phyloP scores from a whole-genome alignment of 2,113 vertebrate genomes.

The human (Homo sapiens) region GRCh38 chr13:92224001-92224500 shows the following conservation, averaged over 20 bases:
- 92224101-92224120: not conserved
- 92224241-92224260: not conserved
- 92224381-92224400: not conserved
- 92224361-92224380: not conserved
- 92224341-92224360: not conserved
- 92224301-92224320: not conserved
- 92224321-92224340: not conserved
- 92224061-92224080: slow-evolving; percentile 32
- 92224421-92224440: not conserved
- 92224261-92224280: not conserved
- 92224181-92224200: not conserved
- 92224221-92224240: not conserved
- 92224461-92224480: not conserved
- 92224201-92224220: not conserved
- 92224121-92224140: slow-evolving; percentile 25
- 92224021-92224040: not conserved
- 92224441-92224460: not conserved
- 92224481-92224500: not conserved
- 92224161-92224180: not conserved
- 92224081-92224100: not conserved
- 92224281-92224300: not conserved
- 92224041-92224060: not conserved
- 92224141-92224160: not conserved
- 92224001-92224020: not conserved
- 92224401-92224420: not conserved